These are phyloP conservation scores for Vanessa tameamea DNA, from an alignment of 1,140 invertebrate genomes.

Conservation along the genomic window DNA sequence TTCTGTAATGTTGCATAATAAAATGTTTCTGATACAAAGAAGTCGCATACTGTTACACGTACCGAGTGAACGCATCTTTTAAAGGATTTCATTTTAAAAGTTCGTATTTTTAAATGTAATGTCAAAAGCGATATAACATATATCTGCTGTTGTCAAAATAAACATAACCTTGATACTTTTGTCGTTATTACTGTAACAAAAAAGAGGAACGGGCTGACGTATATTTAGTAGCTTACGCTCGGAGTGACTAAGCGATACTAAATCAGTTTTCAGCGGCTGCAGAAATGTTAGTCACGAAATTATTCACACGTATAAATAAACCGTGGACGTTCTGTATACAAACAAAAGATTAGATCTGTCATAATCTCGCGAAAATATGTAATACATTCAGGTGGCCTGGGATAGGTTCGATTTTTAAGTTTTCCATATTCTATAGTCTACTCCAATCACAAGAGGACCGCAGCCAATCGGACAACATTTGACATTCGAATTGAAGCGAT, in stretches of 20 bases:
- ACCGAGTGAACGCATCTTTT: too few relatives aligned
- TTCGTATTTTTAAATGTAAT: too few relatives aligned
- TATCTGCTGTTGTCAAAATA: constrained; percentile 11
- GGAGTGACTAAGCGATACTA: constrained; percentile 49
- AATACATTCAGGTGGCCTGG: not conserved
- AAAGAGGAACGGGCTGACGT: constrained; percentile 13
- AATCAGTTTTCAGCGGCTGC: constrained; percentile 38
- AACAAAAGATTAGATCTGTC: constrained; percentile 43
- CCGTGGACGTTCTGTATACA: constrained; percentile 55
- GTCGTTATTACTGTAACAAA: constrained; percentile 17
- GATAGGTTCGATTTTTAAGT: not conserved
- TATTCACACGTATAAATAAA: constrained; percentile 53
- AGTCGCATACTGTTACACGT: too few relatives aligned
- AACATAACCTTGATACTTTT: constrained; percentile 27
- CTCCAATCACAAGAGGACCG: too few relatives aligned
- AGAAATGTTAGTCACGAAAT: constrained; percentile 50
- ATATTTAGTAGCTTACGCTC: constrained; percentile 29
- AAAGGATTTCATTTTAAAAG: too few relatives aligned
- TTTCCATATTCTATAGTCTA: too few relatives aligned
- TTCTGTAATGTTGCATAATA: too few relatives aligned
- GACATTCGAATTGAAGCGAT: too few relatives aligned
- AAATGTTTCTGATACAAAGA: too few relatives aligned
- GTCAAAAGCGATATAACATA: too few relatives aligned
- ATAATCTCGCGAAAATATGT: not conserved
- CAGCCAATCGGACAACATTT: too few relatives aligned